Base-by-base conservation (phyloP, 2,888 invertebrate species). In the Chamaedrilus cognettii region DNA sequence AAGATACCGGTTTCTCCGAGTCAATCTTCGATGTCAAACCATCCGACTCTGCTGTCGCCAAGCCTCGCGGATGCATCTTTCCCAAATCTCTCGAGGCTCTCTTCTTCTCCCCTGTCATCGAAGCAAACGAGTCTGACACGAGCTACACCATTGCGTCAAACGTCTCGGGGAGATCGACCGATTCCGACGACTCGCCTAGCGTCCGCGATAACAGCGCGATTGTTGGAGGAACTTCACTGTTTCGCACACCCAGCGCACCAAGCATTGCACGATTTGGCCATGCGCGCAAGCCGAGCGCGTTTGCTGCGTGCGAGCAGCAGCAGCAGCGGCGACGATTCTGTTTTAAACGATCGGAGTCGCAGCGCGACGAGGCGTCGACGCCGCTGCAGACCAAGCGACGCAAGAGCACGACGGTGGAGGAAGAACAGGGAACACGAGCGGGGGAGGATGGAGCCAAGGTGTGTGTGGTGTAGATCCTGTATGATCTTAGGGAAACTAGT, bases 51-150 rank as follows among this genome's bases (percentile, higher is more conserved):
- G 42, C 42, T 11, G 42, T 11, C 7, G 42, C 7, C 7, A 11
- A 7, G 11, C 7, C 7, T 42, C 42, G 19, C 7, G 19, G 11
- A 11, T 11, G 11, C 42, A 7, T 26, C 55, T 52, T 64, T n/a
- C 68, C 68, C 0, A 68, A 64, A 42, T 51, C 59, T 35, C 64
- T 68, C 33, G 62, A 65, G 51, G 51, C 35, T 35, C 42, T 68
- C 31, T 52, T 68, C 56, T 65, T 65, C 50, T 65, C 62, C 32
- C 68, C 68, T 2, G 65, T 68, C 51, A 60, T 68, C 31, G 68
- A 65, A 28, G 11, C 26, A 26, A 49, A 56, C 42, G 63, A 64
- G 30, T n/a, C 5, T n/a, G 58, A 66, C 7, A 26, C 11, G 7
- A 7, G 15, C 15, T 19, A 30, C 31, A 7, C 58, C 11, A 7